Evolutionary conservation across 2,888 invertebrate species (phyloP).

Genomic region (Pandemis corylana): DNA sequence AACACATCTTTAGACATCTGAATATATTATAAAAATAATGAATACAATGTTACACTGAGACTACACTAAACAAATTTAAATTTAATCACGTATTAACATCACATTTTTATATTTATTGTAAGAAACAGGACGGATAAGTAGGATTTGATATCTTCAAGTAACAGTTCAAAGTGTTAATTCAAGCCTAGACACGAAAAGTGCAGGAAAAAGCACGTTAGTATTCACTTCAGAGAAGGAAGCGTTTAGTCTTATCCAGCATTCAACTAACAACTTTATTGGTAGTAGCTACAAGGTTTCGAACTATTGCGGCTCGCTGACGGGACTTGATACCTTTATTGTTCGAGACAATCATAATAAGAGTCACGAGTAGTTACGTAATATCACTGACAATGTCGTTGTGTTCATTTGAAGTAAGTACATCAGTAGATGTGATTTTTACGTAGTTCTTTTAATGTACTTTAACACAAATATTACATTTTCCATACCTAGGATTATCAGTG

Average conservation of each 20-base stretch:
- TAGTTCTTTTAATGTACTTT: slow-evolving; percentile 45
- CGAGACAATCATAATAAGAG: slow-evolving; percentile 70
- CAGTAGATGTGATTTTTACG: slow-evolving; percentile 52
- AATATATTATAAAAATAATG: background rate
- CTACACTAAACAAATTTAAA: background rate
- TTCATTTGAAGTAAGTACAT: slow-evolving; percentile 59
- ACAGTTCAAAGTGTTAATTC: slow-evolving; percentile 60
- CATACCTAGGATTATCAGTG: background rate
- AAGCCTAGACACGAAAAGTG: slow-evolving; percentile 58
- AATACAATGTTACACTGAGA: background rate
- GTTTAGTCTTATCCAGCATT: slow-evolving; percentile 45
- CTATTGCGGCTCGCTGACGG: slow-evolving; percentile 52
- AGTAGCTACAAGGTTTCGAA: slow-evolving; percentile 53
- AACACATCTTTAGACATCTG: background rate
- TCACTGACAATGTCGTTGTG: slow-evolving; percentile 66
- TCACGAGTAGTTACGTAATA: slow-evolving; percentile 83
- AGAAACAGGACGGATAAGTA: background rate
- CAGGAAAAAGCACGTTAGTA: slow-evolving; percentile 71
- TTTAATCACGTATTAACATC: background rate
- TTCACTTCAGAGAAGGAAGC: slow-evolving; percentile 61
- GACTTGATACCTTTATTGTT: slow-evolving; percentile 67
- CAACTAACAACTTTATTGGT: slow-evolving; percentile 54
- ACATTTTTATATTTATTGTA: background rate
- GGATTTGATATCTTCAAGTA: slow-evolving; percentile 48
- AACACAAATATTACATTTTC: background rate